Percentiles rank a stretch among this genome's conserved stretches.
phyloP scores from a whole-genome alignment of 2,797 vertebrate genomes.

The Phataginus tetradactyla region DNA sequence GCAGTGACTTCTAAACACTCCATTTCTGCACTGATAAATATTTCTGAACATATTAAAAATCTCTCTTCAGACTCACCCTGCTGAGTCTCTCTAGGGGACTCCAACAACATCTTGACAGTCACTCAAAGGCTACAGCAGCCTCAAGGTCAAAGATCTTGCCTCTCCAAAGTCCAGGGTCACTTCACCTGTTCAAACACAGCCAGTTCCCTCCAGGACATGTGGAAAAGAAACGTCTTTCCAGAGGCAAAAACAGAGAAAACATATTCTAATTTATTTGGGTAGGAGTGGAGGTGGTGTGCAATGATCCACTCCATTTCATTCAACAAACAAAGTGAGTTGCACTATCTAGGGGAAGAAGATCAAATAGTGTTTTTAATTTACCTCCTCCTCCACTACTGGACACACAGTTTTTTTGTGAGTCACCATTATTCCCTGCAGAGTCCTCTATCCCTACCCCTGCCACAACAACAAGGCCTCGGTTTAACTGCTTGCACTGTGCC shows the following conservation, averaged over 20 bases:
- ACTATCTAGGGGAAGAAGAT: background rate
- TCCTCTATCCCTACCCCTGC: no score
- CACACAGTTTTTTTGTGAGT: background rate
- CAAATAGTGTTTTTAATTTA: background rate
- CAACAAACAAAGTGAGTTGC: background rate
- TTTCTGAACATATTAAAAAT: background rate
- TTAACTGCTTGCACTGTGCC: background rate
- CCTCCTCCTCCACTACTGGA: no score
- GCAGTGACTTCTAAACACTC: background rate
- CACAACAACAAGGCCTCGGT: background rate
- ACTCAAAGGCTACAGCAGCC: background rate
- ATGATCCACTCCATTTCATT: background rate
- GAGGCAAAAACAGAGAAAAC: background rate
- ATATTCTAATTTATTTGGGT: background rate
- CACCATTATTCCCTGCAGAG: background rate
- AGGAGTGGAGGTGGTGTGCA: background rate
- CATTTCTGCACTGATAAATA: background rate
- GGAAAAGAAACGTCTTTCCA: background rate
- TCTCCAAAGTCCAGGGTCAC: conserved; percentile 17
- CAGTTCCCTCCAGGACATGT: background rate
- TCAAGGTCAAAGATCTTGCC: conserved; percentile 7
- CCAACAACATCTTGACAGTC: background rate
- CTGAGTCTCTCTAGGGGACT: background rate
- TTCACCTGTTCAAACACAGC: background rate
- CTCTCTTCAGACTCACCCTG: background rate